Evolutionary conservation across 92 coral and sea anemone genomes (phyloP), one percentile per base, ranked within the genome.

Genomic region (Hydrozoanthus gracilis): DNA sequence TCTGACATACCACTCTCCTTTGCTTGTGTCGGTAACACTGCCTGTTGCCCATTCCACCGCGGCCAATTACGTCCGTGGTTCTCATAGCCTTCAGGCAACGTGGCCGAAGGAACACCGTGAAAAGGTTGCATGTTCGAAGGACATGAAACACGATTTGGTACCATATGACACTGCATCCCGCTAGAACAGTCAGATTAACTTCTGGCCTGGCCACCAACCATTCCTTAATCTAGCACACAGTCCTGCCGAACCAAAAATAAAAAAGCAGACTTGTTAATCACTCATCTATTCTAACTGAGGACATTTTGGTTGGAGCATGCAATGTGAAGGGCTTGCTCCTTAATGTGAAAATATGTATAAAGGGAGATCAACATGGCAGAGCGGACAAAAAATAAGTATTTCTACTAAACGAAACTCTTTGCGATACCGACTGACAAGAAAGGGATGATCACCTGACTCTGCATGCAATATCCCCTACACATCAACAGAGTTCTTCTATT

Each of bases 131-230:
- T 60, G 10, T 17, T 49, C 12, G 69, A 9, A 10, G 82, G 69
- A 15, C 69, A 47, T 12, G 82, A 51, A 6, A 77, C 12, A 39
- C 69, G 52, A 13, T 50, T 62, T 14, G 82, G 17, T 2, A 56
- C 82, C 82, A 55, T 55, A 51, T 77, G 82, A 77, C 82, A 77
- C 69, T 77, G 82, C 82, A 77, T 77, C 48, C 7, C 82, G 68
- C 82, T 77, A 77, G 7, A 55, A 35, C 69, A 77, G 49, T 55
- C 8, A 62, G 9, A 47, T 27, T 27, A 20, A 50, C 3, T 2
- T 10, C 15, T 35, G 69, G 46, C 20, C 35, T 52, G 69, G 13
- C 14, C 8, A 44, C 49, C 51, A 55, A 14, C 13, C 82, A 55
- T 77, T 60, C 15, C 82, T 8, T 56, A 14, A n/a, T 44, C 15